phyloP scores from a whole-genome alignment of 2,888 invertebrate species.

The Melieria crassipennis region DNA sequence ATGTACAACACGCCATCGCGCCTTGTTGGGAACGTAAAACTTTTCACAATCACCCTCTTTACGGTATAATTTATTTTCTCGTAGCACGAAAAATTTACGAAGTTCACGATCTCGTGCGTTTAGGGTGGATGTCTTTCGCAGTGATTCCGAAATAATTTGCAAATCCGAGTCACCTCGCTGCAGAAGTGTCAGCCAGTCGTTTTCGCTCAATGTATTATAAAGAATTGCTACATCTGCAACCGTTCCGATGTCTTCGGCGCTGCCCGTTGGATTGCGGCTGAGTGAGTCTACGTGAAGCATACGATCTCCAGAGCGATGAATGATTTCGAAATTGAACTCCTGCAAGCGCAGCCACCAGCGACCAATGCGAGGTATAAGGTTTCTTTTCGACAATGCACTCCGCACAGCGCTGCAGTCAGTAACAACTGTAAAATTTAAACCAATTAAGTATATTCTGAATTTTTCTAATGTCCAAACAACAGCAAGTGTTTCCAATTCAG shows the following conservation, averaged over 20 bases:
- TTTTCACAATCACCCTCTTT: slow-evolving; percentile 29
- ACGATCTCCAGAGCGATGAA: slow-evolving; percentile 34
- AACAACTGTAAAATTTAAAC: slow-evolving; percentile 25
- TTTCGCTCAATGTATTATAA: slow-evolving; percentile 14
- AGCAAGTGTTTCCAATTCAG: slow-evolving; percentile 31
- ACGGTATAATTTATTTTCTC: slow-evolving; percentile 40
- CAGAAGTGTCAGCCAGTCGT: slow-evolving; percentile 28
- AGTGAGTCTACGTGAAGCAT: slow-evolving; percentile 40
- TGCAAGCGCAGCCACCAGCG: slow-evolving; percentile 48
- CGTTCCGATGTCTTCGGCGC: neutral
- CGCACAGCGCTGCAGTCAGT: slow-evolving; percentile 33
- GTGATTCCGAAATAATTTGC: slow-evolving; percentile 16
- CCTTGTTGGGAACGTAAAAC: slow-evolving; percentile 37
- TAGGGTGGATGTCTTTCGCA: neutral
- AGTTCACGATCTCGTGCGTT: slow-evolving; percentile 1
- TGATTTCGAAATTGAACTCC: slow-evolving; percentile 38
- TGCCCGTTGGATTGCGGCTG: slow-evolving; percentile 30
- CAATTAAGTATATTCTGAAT: slow-evolving; percentile 32
- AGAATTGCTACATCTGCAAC: slow-evolving; percentile 13
- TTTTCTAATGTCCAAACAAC: slow-evolving; percentile 34
- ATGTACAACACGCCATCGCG: slow-evolving; percentile 28
- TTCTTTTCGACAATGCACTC: slow-evolving; percentile 45
- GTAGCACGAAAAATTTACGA: slow-evolving; percentile 37
- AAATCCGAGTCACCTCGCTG: slow-evolving; percentile 32
- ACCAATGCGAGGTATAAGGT: slow-evolving; percentile 45